Conservation (phyloP, 2,797 vertebrate genomes). For the Pelodytes ibericus region DNA sequence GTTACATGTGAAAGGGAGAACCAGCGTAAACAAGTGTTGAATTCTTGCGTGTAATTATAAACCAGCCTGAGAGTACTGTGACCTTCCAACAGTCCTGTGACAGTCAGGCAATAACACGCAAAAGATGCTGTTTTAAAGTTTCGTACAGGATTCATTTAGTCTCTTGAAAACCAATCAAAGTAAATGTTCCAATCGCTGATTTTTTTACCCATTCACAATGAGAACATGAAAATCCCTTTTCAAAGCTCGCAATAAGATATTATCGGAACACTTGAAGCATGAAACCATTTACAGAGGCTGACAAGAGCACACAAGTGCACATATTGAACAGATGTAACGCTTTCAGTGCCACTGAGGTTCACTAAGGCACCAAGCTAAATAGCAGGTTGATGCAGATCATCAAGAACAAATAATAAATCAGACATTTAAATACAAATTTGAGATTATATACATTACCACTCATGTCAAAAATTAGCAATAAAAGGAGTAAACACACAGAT, state of each 20-base stretch:
- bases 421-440: background rate
- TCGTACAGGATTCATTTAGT: conserved; percentile 83
- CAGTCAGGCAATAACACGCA: conserved; percentile 11
- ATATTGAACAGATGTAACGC: conserved; percentile 59
- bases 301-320: conserved; percentile 66
- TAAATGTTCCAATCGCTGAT: conserved; percentile 90
- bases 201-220: conserved; percentile 76
- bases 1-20: background rate
- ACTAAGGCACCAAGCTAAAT: no score
- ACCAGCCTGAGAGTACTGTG: background rate
- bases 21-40: background rate
- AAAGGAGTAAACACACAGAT: no score
- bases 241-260: conserved; percentile 82
- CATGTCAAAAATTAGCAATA: no score
- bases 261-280: conserved; percentile 85
- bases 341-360: background rate
- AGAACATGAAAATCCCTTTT: conserved; percentile 83
- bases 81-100: conserved; percentile 25
- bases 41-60: background rate
- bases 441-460: background rate
- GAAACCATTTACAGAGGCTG: conserved; percentile 76
- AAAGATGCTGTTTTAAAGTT: conserved; percentile 54
- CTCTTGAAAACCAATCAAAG: conserved; percentile 88
- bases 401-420: background rate
- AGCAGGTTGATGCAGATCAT: background rate